Evolutionary conservation across 2,113 vertebrate species (phyloP).

Genomic region (Pelecanoides urinatrix): DNA sequence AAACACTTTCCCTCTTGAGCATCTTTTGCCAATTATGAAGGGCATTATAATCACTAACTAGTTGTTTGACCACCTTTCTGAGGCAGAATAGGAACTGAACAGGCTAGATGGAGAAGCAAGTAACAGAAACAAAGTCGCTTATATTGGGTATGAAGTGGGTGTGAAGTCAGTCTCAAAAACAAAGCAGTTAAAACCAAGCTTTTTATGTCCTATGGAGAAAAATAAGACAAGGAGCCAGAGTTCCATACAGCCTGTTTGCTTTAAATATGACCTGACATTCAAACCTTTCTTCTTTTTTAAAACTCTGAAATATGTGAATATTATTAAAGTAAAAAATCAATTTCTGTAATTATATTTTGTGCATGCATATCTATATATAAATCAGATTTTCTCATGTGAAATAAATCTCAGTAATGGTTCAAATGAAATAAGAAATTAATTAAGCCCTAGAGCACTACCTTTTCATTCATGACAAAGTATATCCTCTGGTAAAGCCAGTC

Average conservation of each 20-base stretch:
- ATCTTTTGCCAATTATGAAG: not conserved
- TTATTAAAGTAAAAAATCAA: not conserved
- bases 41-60: not conserved
- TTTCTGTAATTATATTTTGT: not conserved
- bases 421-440: not conserved
- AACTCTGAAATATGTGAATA: not conserved
- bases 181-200: not conserved
- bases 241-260: not conserved
- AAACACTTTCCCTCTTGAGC: not conserved
- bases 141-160: not conserved
- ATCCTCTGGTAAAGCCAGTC: conserved; percentile 79
- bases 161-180: not conserved
- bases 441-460: conserved; percentile 61
- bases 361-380: not conserved
- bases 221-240: not conserved
- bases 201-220: not conserved
- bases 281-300: not conserved
- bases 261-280: not conserved
- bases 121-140: not conserved
- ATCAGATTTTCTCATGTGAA: not conserved
- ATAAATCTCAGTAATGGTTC: not conserved
- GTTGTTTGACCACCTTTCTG: not conserved
- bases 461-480: conserved; percentile 76
- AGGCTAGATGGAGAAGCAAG: not conserved
- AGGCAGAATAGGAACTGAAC: not conserved